Evolutionary conservation across 2,888 invertebrate species (phyloP), one percentile per base, ranked within the genome.

Genomic region (Pocota personata): DNA sequence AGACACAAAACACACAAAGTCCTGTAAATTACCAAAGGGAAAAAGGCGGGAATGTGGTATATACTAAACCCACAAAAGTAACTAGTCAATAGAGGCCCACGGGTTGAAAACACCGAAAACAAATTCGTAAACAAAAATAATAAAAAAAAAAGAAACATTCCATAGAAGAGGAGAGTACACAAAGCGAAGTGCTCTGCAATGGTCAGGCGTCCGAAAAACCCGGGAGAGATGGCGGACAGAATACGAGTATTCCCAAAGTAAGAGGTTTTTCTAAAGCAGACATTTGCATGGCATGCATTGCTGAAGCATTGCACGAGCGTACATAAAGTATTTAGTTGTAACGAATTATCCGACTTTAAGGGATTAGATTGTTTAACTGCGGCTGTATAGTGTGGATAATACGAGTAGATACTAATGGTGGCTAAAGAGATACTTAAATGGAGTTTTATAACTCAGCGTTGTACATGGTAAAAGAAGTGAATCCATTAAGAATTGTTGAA

Each of bases 1-100:
- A 69, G 69, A 75, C 73, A 67, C 72, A 83, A 72, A 66, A 71
- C 76, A 46, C 46, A 83, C 37, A 78, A 79, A 75, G 67, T 79
- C 78, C 73, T 79, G 67, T 79, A 75, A 79, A 84, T 79, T 79
- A 72, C 72, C 64, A 79, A 79, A 79, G 78, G 21, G 43, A 62
- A 62, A 62, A 30, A 62, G 62, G 64, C 71, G 30, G 64, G 71
- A 72, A 46, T 78, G 72, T 58, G 66, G 72, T 46, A 48, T 71
- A 78, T 43, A 69, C 60, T 52, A 71, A 72, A 21, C 71, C 50
- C 43, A 46, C 32, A 72, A 83, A 83, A 77, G 66, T 78, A 82
- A 77, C 72, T 66, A 67, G 64, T 77, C 82, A 83, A 83, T 76
- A 71, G 71, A 71, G 64, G 58, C 69, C 57, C 50, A 57, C 21